These are phyloP conservation scores for Calvadosia cruxmelitensis DNA, from an alignment of 30 jellyfish, hydroid and myxozoan species.

Conservation along the genomic window DNA sequence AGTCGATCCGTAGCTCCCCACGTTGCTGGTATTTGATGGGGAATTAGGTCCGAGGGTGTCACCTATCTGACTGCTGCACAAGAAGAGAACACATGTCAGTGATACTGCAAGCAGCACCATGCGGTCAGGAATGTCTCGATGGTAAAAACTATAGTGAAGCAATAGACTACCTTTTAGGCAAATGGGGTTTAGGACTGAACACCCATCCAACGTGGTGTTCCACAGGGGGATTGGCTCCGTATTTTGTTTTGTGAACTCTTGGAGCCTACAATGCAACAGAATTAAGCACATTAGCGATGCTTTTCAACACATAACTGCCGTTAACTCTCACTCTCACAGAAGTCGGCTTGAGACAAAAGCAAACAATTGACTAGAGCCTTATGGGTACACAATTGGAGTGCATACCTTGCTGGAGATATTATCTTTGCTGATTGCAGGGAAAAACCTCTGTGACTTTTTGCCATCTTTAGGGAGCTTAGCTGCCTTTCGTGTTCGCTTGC, in stretches of 20 bases:
- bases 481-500: slow-evolving; percentile 15
- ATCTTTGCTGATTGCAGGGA: slow-evolving; percentile 79
- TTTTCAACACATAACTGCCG: too few species aligned
- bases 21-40: slow-evolving; percentile 5
- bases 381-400: too few species aligned
- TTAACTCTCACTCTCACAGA: not conserved
- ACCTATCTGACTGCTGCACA: not conserved
- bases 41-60: not conserved
- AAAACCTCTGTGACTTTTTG: slow-evolving; percentile 42
- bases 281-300: not conserved
- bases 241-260: slow-evolving; percentile 73
- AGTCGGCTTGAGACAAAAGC: not conserved
- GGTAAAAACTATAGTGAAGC: too few species aligned
- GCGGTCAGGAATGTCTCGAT: not conserved
- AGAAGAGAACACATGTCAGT: not conserved
- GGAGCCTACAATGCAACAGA: slow-evolving; percentile 52
- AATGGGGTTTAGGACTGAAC: slow-evolving; percentile 53
- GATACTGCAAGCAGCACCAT: not conserved
- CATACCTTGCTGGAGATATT: slow-evolving; percentile 53
- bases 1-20: slow-evolving; percentile 58
- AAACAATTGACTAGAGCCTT: not conserved
- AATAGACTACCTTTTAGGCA: not conserved
- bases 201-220: slow-evolving; percentile 98
- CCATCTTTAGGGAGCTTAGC: slow-evolving; percentile 3
- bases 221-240: slow-evolving; percentile 89